Conservation (phyloP, 2,113 vertebrate species). For the Phrynocephalus versicolor region DNA sequence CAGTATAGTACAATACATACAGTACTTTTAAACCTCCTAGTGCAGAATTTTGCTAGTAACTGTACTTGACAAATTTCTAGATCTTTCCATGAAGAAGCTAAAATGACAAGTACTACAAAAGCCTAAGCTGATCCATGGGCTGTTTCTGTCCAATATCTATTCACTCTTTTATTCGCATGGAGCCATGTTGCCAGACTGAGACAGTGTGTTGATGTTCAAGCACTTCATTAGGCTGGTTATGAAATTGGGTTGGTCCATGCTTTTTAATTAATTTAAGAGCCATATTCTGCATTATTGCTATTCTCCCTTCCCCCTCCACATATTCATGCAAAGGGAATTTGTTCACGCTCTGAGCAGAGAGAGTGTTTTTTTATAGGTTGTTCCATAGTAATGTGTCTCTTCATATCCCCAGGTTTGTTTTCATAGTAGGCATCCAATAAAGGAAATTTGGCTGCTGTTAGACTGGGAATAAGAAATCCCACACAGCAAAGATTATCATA, state of each 20-base stretch:
- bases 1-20: too few relatives aligned
- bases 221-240: constrained; percentile 21
- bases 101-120: not conserved
- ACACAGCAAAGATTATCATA: constrained; percentile 19
- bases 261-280: constrained; percentile 31
- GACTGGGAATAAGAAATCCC: constrained; percentile 13
- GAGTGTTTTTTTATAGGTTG: constrained; percentile 13
- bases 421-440: constrained; percentile 20
- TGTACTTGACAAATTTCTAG: not conserved
- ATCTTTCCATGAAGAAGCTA: not conserved
- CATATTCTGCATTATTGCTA: constrained; percentile 17
- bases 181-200: not conserved
- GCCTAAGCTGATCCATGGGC: not conserved
- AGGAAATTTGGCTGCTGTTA: not conserved
- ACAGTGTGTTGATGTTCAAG: constrained; percentile 8
- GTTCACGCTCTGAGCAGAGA: constrained; percentile 2
- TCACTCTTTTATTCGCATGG: not conserved
- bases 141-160: not conserved
- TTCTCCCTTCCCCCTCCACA: not conserved
- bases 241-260: constrained; percentile 14
- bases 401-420: constrained; percentile 29
- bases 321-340: constrained; percentile 23
- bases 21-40: not conserved
- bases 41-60: not conserved
- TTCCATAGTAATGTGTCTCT: constrained; percentile 20